phyloP scores from a whole-genome alignment of 2,113 vertebrate genomes.

The Cephalophus harveyi region DNA sequence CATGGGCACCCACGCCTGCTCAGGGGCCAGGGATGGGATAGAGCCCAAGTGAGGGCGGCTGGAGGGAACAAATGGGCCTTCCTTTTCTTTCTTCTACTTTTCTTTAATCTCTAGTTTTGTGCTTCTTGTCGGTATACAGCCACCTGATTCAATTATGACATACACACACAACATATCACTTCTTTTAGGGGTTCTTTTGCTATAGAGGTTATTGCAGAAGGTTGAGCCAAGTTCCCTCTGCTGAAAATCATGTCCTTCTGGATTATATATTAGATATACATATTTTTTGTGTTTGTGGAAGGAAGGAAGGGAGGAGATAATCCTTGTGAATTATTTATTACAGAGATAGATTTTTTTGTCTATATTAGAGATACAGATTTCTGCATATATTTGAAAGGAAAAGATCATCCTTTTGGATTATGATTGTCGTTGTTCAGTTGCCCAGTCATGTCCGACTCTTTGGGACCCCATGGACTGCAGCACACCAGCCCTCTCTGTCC shows the following conservation, averaged over 20 bases:
- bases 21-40: background rate
- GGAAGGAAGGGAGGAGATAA: background rate
- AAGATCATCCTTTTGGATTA: background rate
- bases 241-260: background rate
- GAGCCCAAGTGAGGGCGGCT: background rate
- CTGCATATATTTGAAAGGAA: background rate
- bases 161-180: background rate
- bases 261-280: background rate
- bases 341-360: background rate
- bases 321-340: background rate
- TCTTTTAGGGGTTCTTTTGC: background rate
- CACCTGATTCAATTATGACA: background rate
- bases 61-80: background rate
- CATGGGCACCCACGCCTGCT: background rate
- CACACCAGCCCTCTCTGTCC: background rate
- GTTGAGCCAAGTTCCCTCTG: background rate
- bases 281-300: background rate
- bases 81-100: background rate
- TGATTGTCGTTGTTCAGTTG: background rate
- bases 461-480: background rate
- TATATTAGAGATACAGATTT: background rate
- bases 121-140: background rate
- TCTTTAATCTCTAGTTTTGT: background rate
- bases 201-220: background rate
- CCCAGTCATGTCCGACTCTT: background rate